Evolutionary conservation across 2,113 vertebrate genomes (phyloP), one percentile per base, ranked within the genome.

Genomic region (Leucoraja erinaceus): DNA sequence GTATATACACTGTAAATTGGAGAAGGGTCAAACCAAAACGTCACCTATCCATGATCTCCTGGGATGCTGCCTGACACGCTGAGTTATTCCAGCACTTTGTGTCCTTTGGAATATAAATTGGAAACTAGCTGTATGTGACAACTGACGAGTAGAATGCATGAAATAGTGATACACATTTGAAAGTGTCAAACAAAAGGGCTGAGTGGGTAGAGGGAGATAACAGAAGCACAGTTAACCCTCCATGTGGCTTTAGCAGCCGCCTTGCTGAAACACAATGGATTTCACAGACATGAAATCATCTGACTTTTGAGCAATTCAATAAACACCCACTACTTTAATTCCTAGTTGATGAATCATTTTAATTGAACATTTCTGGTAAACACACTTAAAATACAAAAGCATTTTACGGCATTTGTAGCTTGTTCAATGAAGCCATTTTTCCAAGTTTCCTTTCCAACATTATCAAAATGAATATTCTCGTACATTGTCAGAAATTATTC

Each of bases 331-430:
- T n/a, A 25, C 25, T 54, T 86, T 86, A 54, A 86, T 86, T 86
- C 81, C 81, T 86, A 9, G 28, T 86, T 86, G 54, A 86, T 86
- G 81, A 86, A 86, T 86, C 81, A 86, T 86, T 86, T 61, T 86
- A 86, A 86, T 59, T 86, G 56, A 56, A n/a, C 56, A 86, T 28
- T 61, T 56, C 56, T 61, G 56, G 81, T 86, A 86, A 86, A 84
- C 54, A 59, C 28, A 59, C 25, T 28, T 56, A 61, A 28, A 86
- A 59, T 86, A 11, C 11, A 0, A 54, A 5, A n/a, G 10, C 12
- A 86, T 4, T 47, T 86, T 12, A 61, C 22, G 59, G 54, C 25
- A 20, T 84, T 84, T 86, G 25, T 61, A n/a, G 25, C 25, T n/a
- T 12, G 59, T 86, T 86, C 54, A 61, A 14, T 81, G 9, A 59